A percentile compares a stretch with the other conserved stretches of the same genome.
These are phyloP conservation scores for Pristiophorus japonicus DNA, from an alignment of 2,113 vertebrate species.

Conservation along the genomic window DNA sequence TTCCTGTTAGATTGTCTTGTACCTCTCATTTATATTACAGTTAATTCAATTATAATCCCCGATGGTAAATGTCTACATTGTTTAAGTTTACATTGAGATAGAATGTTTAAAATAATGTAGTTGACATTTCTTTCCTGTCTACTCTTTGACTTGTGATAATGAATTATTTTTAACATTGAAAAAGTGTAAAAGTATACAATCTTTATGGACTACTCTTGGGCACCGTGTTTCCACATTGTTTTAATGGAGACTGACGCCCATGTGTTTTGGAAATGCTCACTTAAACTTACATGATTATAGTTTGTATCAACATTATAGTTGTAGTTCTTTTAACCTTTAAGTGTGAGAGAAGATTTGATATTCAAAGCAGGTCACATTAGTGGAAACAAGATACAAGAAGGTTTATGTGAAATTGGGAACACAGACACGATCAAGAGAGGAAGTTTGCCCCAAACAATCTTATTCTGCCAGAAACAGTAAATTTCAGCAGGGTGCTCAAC, in stretches of 20 bases:
- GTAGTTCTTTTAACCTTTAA: conserved; percentile 32
- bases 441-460: conserved; percentile 39
- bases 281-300: not conserved
- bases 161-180: conserved; percentile 37
- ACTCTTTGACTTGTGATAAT: not conserved
- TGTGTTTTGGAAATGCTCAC: conserved; percentile 41
- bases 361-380: conserved; percentile 38
- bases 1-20: not conserved
- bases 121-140: not conserved
- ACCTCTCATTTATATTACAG: not conserved
- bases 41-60: not conserved
- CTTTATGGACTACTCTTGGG: conserved; percentile 28
- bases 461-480: conserved; percentile 45
- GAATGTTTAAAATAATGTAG: not conserved
- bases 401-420: conserved; percentile 42
- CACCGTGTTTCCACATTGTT: conserved; percentile 35
- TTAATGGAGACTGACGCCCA: conserved; percentile 42
- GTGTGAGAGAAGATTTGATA: conserved; percentile 38
- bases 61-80: not conserved
- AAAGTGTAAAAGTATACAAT: conserved; percentile 42
- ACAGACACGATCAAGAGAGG: not conserved
- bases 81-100: not conserved
- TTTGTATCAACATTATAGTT: not conserved
- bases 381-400: conserved; percentile 34
- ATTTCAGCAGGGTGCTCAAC: conserved; percentile 43